These are phyloP conservation scores for Haemorhous mexicanus DNA, from an alignment of 2,113 vertebrate species.

Conservation along the genomic window DNA sequence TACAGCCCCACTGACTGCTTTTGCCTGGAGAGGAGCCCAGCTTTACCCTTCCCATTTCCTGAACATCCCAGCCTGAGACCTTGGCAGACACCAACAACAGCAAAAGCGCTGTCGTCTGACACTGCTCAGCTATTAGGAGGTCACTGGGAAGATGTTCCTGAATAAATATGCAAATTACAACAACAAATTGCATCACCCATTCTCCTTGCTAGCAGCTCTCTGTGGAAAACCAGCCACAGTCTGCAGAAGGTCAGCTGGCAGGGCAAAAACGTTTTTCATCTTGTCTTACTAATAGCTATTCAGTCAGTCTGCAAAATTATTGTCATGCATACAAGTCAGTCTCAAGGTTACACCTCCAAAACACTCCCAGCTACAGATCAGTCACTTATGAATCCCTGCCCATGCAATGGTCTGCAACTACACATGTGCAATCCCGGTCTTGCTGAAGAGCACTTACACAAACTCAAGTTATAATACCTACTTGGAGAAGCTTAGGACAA, in stretches of 20 bases:
- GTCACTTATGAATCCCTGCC: not conserved
- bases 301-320: not conserved
- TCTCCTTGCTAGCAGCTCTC: not conserved
- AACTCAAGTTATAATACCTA: not conserved
- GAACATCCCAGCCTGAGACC: not conserved
- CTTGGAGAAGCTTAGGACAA: not conserved
- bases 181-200: slow-evolving; percentile 10
- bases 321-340: not conserved
- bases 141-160: not conserved
- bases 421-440: not conserved
- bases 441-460: not conserved
- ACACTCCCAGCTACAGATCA: not conserved
- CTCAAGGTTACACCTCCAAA: not conserved
- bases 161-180: slow-evolving; percentile 23
- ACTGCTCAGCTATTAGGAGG: not conserved
- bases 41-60: not conserved
- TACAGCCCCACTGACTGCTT: not conserved
- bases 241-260: not conserved
- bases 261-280: slow-evolving; percentile 13
- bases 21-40: not conserved
- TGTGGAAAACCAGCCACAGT: not conserved
- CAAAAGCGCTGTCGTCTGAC: not conserved
- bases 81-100: not conserved
- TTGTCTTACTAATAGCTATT: not conserved
- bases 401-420: not conserved